Evolutionary conservation across 1,140 invertebrate species (phyloP).

Genomic region (Penaeus japonicus): DNA sequence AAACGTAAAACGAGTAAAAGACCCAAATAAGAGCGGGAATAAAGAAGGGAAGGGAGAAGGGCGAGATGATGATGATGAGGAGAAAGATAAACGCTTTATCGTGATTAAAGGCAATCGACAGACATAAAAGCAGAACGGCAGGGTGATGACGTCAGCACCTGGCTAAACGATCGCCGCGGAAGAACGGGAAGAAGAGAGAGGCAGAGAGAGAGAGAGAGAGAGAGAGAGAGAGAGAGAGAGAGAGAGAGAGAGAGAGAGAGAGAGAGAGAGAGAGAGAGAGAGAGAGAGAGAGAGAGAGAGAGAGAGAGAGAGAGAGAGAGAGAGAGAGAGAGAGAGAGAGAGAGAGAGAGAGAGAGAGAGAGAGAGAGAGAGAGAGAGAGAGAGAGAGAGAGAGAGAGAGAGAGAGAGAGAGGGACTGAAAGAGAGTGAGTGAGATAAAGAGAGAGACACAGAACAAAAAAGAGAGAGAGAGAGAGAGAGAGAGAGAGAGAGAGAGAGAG

Average conservation of each 20-base stretch:
- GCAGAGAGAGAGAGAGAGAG: background rate
- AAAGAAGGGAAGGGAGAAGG: background rate
- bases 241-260: background rate
- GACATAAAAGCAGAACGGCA: background rate
- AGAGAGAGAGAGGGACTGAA: no score
- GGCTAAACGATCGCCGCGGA: no score
- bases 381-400: no score
- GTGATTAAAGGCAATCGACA: background rate
- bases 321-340: background rate
- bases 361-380: no score
- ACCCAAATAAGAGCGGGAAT: background rate
- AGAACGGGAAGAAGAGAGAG: no score
- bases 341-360: no score
- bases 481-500: background rate
- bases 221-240: background rate
- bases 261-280: conserved; percentile 14
- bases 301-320: background rate
- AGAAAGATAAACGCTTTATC: background rate
- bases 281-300: background rate
- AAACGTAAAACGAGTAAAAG: background rate
- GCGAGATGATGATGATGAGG: background rate
- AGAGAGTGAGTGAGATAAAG: background rate
- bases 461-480: background rate
- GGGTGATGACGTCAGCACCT: background rate
- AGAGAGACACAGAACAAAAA: background rate